These are phyloP conservation scores for Aldrovandia affinis DNA, from an alignment of 2,797 vertebrate species.

Conservation along the genomic window DNA sequence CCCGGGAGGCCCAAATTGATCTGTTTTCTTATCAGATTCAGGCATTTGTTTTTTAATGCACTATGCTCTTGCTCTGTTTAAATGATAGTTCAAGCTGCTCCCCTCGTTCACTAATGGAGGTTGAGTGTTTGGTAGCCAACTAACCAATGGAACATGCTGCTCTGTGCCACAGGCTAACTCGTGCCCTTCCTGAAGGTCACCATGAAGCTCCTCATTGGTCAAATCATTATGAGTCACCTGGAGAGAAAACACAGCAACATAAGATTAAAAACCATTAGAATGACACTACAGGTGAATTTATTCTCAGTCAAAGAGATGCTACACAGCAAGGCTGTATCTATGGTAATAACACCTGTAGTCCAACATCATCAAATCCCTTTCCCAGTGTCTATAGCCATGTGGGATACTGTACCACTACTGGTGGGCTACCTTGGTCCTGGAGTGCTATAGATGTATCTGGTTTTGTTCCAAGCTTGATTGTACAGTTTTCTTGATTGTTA, in stretches of 20 bases:
- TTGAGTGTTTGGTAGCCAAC: constrained; percentile 15
- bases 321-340: too few relatives aligned
- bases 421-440: constrained; percentile 10
- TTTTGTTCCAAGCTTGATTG: too few relatives aligned
- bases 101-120: neutral
- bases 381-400: too few relatives aligned
- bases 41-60: neutral
- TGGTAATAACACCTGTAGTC: too few relatives aligned
- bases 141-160: constrained; percentile 30
- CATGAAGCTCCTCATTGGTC: constrained; percentile 50
- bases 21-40: neutral
- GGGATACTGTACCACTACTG: too few relatives aligned
- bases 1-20: too few relatives aligned
- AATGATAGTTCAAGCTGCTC: neutral
- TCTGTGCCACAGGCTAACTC: constrained; percentile 35
- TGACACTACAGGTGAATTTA: neutral
- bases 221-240: constrained; percentile 40
- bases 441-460: neutral
- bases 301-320: too few relatives aligned
- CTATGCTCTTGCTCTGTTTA: neutral
- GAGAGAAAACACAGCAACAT: constrained; percentile 24
- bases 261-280: constrained; percentile 14
- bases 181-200: constrained; percentile 39
- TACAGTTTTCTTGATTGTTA: too few relatives aligned
- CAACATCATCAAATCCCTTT: too few relatives aligned